Conservation (phyloP, 2,113 vertebrate genomes). For the Physeter macrocephalus region DNA sequence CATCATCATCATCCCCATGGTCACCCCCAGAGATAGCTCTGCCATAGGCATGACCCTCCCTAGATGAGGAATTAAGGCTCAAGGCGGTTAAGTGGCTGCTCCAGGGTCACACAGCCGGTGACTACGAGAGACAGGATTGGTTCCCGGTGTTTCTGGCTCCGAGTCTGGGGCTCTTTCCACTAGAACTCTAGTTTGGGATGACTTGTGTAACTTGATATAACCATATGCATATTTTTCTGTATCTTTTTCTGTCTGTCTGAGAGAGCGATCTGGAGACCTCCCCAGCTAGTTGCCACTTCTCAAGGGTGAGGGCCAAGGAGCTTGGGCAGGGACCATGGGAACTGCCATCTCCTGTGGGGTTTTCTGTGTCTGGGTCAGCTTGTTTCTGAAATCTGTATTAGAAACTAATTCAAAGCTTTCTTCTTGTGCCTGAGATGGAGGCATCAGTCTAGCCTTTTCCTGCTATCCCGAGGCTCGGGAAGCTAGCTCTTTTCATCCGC, state of each 20-base stretch:
- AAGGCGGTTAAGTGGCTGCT: background rate
- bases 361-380: background rate
- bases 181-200: background rate
- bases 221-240: background rate
- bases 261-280: background rate
- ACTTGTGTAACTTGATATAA: background rate
- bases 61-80: background rate
- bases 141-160: background rate
- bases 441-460: background rate
- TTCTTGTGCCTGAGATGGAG: background rate
- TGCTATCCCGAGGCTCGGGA: background rate
- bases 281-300: background rate
- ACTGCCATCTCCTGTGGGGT: background rate
- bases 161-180: background rate
- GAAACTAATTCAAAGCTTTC: background rate
- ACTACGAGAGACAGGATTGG: background rate
- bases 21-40: background rate
- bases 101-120: background rate
- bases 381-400: background rate
- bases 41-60: background rate
- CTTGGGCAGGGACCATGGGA: no score
- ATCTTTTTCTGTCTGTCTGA: background rate
- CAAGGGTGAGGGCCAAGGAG: background rate
- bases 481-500: background rate
- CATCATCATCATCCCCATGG: fast-evolving